These are phyloP conservation scores for Bagarius yarrelli DNA, from an alignment of 2,113 vertebrate species.

Conservation along the genomic window DNA sequence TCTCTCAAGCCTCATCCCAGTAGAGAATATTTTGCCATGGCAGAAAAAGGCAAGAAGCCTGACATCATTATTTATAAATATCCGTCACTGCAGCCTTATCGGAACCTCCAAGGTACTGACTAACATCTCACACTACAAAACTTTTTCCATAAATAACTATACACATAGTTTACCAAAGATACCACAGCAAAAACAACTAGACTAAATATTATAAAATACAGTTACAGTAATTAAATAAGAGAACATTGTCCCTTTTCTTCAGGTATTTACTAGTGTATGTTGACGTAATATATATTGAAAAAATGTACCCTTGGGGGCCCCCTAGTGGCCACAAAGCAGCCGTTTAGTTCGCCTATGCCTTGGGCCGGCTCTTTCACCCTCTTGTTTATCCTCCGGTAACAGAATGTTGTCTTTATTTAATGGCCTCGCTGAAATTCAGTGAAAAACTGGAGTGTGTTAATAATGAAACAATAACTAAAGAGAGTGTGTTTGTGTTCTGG, in stretches of 20 bases:
- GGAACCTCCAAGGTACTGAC: slow-evolving; percentile 79
- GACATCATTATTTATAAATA: slow-evolving; percentile 86
- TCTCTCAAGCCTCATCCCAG: slow-evolving; percentile 78
- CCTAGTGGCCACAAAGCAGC: too few species aligned
- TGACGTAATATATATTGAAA: too few species aligned
- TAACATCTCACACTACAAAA: not conserved
- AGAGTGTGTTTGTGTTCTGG: not conserved
- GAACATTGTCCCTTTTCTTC: too few species aligned
- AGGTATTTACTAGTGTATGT: too few species aligned
- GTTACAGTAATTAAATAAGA: too few species aligned
- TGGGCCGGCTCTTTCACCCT: not conserved
- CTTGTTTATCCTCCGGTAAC: not conserved
- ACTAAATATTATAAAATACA: too few species aligned
- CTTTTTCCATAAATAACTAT: not conserved
- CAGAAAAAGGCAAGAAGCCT: slow-evolving; percentile 85
- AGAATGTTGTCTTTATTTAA: not conserved
- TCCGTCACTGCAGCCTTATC: slow-evolving; percentile 78
- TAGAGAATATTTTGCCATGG: slow-evolving; percentile 79
- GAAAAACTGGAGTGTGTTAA: not conserved
- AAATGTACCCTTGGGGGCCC: too few species aligned
- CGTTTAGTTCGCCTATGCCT: too few species aligned
- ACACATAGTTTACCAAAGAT: too few species aligned
- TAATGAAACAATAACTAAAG: not conserved
- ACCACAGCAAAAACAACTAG: too few species aligned
- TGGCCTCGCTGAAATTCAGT: not conserved